Conservation (phyloP, 2,797 vertebrate species). For the Manis javanica region DNA sequence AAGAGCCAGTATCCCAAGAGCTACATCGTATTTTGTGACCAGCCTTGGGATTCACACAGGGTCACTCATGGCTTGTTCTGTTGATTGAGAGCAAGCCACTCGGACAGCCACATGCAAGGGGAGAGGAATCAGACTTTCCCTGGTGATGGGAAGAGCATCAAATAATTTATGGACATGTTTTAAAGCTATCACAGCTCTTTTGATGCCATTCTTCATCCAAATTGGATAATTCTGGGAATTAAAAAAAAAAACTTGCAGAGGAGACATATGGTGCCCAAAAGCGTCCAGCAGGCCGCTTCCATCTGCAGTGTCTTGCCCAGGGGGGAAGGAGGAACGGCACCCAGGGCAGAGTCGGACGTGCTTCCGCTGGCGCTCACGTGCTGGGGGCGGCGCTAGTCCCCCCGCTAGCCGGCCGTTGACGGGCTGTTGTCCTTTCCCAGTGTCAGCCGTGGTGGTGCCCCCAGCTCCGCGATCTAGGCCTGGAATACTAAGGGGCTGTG, state of each 20-base stretch:
- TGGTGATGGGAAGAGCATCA: neutral
- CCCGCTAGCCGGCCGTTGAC: neutral
- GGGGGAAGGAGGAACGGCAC: neutral
- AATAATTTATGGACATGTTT: conserved; percentile 1
- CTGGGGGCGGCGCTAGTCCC: conserved; percentile 37
- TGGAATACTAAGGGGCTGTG: neutral
- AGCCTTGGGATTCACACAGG: neutral
- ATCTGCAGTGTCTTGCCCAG: conserved; percentile 27
- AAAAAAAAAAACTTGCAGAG: neutral
- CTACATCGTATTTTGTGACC: neutral
- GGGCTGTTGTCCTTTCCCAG: neutral
- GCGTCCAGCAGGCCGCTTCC: conserved; percentile 20
- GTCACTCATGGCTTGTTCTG: neutral
- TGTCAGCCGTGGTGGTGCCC: neutral
- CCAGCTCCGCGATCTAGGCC: neutral
- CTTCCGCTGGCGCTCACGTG: neutral
- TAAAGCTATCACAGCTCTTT: conserved; percentile 33
- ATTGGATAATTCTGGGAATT: neutral
- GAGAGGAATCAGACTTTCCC: neutral
- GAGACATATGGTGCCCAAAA: neutral
- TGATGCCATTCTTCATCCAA: conserved; percentile 42
- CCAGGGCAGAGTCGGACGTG: neutral
- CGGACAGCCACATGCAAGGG: neutral
- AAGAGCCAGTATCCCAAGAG: neutral
- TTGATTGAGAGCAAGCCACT: neutral